A percentile compares a stretch with the other conserved stretches of the same genome.
These are phyloP conservation scores for Muschampia staudingeri DNA, from an alignment of 2,888 invertebrate species.

Conservation along the genomic window DNA sequence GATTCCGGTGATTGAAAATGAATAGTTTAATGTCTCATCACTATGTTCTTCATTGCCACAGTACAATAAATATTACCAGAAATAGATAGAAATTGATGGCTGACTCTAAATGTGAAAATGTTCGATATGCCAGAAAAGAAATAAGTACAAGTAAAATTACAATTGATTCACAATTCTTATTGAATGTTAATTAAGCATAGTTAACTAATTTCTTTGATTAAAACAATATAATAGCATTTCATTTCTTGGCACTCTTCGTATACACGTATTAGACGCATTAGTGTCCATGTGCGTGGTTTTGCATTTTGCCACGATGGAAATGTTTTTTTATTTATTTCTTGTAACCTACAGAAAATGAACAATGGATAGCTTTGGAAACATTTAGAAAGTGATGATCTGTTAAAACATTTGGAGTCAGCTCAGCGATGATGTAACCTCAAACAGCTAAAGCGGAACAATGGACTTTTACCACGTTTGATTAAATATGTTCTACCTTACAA, in stretches of 20 bases:
- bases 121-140: neutral
- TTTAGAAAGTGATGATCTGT: neutral
- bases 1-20: conserved; percentile 16
- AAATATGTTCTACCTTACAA: conserved; percentile 40
- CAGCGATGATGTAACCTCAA: conserved; percentile 6
- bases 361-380: no score
- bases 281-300: neutral
- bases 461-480: conserved; percentile 35
- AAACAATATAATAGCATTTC: neutral
- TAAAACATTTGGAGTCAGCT: conserved; percentile 29
- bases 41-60: conserved; percentile 24
- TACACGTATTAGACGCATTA: neutral
- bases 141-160: neutral
- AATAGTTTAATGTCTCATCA: conserved; percentile 26
- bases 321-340: neutral
- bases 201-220: neutral
- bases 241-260: neutral
- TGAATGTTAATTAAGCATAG: neutral
- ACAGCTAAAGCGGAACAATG: conserved; percentile 39
- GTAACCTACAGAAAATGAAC: neutral
- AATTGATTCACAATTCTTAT: no score
- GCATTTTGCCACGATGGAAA: neutral
- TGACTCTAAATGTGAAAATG: conserved; percentile 30
- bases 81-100: conserved; percentile 29
- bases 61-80: conserved; percentile 32